Evolutionary conservation across 1,140 invertebrate genomes (phyloP).

Genomic region (Hylyphantes graminicola): DNA sequence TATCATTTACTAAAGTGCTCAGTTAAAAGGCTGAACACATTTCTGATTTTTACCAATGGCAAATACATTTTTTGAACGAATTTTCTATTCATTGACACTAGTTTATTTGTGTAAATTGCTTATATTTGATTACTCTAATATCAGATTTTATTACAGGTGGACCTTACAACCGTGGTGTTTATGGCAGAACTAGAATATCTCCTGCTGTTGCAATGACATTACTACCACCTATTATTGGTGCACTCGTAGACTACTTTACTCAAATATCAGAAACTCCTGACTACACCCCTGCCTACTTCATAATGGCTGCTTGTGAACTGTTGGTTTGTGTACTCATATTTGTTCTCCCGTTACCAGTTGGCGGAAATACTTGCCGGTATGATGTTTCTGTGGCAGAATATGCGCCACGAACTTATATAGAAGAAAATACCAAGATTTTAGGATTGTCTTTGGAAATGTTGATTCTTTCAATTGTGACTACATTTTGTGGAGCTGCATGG

Average conservation of each 20-base stretch:
- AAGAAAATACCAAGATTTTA: background rate
- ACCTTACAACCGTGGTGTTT: conserved; percentile 61
- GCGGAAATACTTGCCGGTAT: conserved; percentile 32
- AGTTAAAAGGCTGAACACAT: too few relatives aligned
- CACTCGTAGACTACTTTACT: conserved; percentile 61
- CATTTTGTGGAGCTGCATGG: conserved; percentile 55
- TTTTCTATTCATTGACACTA: too few relatives aligned
- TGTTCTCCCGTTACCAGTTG: conserved; percentile 55
- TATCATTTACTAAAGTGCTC: too few relatives aligned
- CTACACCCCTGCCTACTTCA: conserved; percentile 60
- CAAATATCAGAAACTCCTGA: conserved; percentile 29
- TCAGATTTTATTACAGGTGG: conserved; percentile 12
- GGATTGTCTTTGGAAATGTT: conserved; percentile 14
- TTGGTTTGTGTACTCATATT: conserved; percentile 57
- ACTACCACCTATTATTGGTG: conserved; percentile 34
- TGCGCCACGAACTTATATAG: background rate
- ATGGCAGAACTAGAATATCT: conserved; percentile 57
- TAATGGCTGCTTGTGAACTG: conserved; percentile 61
- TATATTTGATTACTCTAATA: too few relatives aligned
- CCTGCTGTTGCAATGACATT: conserved; percentile 38
- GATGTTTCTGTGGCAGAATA: conserved; percentile 5
- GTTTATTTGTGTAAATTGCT: too few relatives aligned
- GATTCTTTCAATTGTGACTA: conserved; percentile 31
- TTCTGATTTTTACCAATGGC: too few relatives aligned
- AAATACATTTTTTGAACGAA: too few relatives aligned